Conservation (phyloP, 2,113 vertebrate genomes). For the Poicephalus gulielmi region DNA sequence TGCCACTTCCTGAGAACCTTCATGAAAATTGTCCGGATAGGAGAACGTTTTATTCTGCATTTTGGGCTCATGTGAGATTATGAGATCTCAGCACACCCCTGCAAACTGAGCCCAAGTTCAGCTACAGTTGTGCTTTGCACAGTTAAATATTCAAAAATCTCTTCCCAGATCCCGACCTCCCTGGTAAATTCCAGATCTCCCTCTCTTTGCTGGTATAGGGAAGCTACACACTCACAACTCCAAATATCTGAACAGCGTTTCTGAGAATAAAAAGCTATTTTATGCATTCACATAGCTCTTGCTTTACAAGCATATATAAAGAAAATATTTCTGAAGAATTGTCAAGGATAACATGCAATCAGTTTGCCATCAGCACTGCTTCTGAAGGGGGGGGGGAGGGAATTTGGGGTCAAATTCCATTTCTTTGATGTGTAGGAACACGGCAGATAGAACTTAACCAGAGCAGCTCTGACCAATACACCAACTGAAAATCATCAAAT, state of each 20-base stretch:
- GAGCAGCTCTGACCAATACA: not conserved
- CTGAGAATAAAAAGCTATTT: not conserved
- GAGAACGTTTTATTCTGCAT: rapidly evolving
- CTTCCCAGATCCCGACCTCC: not conserved
- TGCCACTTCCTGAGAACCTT: not conserved
- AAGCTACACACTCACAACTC: not conserved
- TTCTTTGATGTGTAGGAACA: not conserved
- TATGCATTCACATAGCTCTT: not conserved
- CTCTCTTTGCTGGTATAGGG: not conserved
- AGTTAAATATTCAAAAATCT: not conserved
- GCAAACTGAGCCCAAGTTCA: not conserved
- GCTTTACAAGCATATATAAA: not conserved
- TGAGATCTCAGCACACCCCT: not conserved
- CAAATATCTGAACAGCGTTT: not conserved
- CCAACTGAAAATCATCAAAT: not conserved
- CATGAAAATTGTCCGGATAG: not conserved
- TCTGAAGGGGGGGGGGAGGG: rapidly evolving
- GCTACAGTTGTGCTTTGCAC: not conserved
- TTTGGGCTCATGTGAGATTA: not conserved
- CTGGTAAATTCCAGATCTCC: not conserved
- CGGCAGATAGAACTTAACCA: not conserved
- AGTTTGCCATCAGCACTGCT: not conserved
- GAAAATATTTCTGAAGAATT: not conserved
- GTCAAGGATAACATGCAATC: not conserved
- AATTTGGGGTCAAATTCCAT: rapidly evolving